Base-by-base conservation (phyloP, 2,888 invertebrate species). In the Lycocerus yunnanus region DNA sequence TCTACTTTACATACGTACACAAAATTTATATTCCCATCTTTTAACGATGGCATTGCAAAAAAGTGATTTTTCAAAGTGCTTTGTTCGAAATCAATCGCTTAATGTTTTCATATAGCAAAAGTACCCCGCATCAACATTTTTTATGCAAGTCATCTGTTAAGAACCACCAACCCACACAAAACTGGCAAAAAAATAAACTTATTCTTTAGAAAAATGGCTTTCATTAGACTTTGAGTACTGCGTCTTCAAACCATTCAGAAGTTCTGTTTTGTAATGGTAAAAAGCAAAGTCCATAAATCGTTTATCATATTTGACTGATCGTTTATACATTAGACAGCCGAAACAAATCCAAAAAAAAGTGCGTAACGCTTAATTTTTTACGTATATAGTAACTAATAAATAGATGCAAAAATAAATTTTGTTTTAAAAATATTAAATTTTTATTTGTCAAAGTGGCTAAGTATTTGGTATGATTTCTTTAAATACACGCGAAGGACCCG, bases 81-180 rank as follows among this genome's bases (percentile, higher is more conserved):
- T 43, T 43, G 43, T 43, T 43, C 43, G 43, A n/a, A n/a, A 43
- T 43, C 43, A 43, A 43, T 43, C 43, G n/a, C 43, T 43, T 43
- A 43, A 43, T 43, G n/a, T n/a, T 43, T 43, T 43, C 43, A n/a
- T n/a, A n/a, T 43, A 27, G 43, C 43, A 65, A 20, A 76, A 76
- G 20, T 63, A 75, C 77, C 67, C 73, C 76, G 69, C 63, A 78
- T 78, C 77, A 78, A 76, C 76, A 76, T 71, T 77, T 76, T 77
- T 79, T 69, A 79, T 76, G 78, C 78, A 77, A 78, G 78, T 79
- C 78, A 79, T 73, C 70, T 66, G 70, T 73, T 58, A 73, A 73
- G 73, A 73, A 75, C 58, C 66, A 58, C 59, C 67, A 24, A 69
- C 75, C 75, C 75, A 72, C 72, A 66, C 27, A 72, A 69, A 71